Evolutionary conservation across 2,797 vertebrate genomes (phyloP).

Genomic region (Cossypha heuglini): DNA sequence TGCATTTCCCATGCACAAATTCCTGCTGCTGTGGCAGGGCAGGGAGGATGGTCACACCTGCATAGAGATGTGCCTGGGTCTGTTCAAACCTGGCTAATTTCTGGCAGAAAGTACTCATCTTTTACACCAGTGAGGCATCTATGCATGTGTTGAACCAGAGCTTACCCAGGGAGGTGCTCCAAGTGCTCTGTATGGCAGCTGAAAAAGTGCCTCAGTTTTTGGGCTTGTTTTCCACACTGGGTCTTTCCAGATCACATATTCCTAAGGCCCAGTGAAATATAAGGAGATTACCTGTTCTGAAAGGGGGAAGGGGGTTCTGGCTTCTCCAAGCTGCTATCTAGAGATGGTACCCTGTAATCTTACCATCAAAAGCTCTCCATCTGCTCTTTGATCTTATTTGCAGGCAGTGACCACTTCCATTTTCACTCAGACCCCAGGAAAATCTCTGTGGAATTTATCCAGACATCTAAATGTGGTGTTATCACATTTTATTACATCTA

Average conservation of each 20-base stretch:
- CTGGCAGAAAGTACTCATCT: not conserved
- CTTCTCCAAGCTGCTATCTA: not conserved
- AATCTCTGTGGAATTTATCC: not conserved
- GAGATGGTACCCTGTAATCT: not conserved
- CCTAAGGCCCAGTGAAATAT: not conserved
- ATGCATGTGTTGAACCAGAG: not conserved
- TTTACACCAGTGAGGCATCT: not conserved
- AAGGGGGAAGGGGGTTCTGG: not conserved
- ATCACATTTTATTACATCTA: not conserved
- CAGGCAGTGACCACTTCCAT: not conserved
- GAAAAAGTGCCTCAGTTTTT: not conserved
- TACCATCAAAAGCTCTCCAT: not conserved
- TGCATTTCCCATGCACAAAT: not conserved
- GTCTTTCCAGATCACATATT: not conserved
- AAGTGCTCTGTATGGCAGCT: not conserved
- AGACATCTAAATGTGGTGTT: not conserved
- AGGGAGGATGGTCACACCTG: not conserved
- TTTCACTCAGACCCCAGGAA: not conserved
- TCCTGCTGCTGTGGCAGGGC: not conserved
- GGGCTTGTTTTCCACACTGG: not conserved
- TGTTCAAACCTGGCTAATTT: not conserved
- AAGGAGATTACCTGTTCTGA: not conserved
- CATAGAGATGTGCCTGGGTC: not conserved
- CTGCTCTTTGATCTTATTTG: not conserved
- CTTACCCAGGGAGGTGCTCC: not conserved